These are phyloP conservation scores for Rhopalosiphum padi DNA, from an alignment of 1,140 invertebrate genomes.

Conservation along the genomic window DNA sequence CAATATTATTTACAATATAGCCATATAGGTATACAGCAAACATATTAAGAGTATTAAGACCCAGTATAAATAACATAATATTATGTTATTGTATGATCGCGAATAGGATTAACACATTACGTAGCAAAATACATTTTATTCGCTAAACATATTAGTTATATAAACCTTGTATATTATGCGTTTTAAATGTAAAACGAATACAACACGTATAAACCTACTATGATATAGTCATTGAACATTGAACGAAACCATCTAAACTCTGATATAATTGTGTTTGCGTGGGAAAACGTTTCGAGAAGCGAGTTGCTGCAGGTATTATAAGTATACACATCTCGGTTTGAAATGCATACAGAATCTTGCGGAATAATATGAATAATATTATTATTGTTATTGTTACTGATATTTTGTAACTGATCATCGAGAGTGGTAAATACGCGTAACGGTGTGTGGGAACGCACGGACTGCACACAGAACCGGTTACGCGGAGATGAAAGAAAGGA, in stretches of 20 bases:
- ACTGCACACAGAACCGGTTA: conserved; percentile 24
- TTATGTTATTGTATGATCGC: too few relatives aligned
- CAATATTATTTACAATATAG: not conserved
- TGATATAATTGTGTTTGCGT: not conserved
- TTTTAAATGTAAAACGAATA: not conserved
- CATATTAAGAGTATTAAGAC: too few relatives aligned
- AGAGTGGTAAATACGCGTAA: not conserved
- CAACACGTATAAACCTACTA: not conserved
- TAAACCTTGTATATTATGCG: not conserved
- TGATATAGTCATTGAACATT: not conserved
- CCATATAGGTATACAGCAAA: too few relatives aligned
- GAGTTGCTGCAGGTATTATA: not conserved
- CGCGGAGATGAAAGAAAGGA: not conserved
- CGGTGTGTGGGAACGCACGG: not conserved
- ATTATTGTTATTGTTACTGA: conserved; percentile 11
- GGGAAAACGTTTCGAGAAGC: conserved; percentile 8
- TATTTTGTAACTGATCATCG: conserved; percentile 30
- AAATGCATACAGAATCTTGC: conserved; percentile 7
- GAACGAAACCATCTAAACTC: not conserved
- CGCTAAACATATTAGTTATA: not conserved
- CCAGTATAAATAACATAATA: not conserved
- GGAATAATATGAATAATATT: conserved; percentile 41
- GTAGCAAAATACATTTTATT: not conserved
- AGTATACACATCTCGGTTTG: not conserved
- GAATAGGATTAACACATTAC: not conserved